Percentiles rank a stretch among this genome's conserved stretches.
These are phyloP conservation scores for Temnopleurus reevesii DNA, from an alignment of 53 echinoderm and acorn worm species.

Conservation along the genomic window DNA sequence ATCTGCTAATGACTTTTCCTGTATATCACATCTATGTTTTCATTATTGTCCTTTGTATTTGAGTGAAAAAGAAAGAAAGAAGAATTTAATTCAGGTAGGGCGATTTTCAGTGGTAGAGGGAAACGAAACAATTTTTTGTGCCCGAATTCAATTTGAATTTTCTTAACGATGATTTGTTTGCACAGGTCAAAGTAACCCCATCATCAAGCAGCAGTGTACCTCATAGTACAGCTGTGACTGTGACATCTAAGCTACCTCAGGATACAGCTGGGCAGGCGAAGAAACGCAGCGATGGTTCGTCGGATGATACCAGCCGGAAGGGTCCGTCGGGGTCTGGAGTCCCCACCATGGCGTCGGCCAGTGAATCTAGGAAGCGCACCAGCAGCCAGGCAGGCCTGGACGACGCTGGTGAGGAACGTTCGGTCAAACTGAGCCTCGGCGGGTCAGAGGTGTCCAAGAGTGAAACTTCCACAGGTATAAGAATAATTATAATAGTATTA, in stretches of 20 bases:
- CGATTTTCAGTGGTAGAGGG: no score
- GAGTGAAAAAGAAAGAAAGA: no score
- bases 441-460: constrained; percentile 13
- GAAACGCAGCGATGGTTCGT: constrained; percentile 19
- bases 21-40: no score
- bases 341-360: not conserved
- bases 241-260: constrained; percentile 74
- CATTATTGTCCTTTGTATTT: no score
- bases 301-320: not conserved
- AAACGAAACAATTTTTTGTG: no score
- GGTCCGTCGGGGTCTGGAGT: not conserved
- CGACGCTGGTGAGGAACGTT: constrained; percentile 42
- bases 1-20: no score
- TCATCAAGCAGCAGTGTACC: constrained; percentile 72
- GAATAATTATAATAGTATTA: no score
- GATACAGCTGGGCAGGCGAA: constrained; percentile 71
- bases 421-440: constrained; percentile 28
- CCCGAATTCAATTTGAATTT: no score
- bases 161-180: no score
- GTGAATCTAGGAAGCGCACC: constrained; percentile 37
- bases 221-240: constrained; percentile 69
- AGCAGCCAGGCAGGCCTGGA: constrained; percentile 54
- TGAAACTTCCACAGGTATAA: constrained; percentile 34
- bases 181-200: constrained; percentile 69
- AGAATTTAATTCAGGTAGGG: no score